phyloP scores from a whole-genome alignment of 2,888 invertebrate genomes.

The Ptychoptera contaminata region DNA sequence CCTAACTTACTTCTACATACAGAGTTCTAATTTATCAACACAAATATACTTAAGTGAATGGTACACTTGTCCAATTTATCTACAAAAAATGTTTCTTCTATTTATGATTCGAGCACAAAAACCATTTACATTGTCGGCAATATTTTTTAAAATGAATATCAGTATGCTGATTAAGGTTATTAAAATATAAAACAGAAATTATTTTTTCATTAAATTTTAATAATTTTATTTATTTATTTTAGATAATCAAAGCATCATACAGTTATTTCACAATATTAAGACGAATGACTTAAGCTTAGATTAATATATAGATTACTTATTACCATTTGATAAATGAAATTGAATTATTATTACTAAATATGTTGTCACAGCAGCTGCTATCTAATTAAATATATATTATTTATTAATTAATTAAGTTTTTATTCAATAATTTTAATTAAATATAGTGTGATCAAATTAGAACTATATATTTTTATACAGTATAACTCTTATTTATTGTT shows the following conservation, averaged over 20 bases:
- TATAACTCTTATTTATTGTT: no score
- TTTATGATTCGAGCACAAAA: conserved; percentile 4
- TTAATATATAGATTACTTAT: no score
- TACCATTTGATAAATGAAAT: background rate
- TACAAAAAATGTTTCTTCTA: conserved; percentile 1
- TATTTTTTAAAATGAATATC: background rate
- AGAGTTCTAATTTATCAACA: conserved; percentile 3
- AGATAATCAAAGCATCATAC: conserved; percentile 7
- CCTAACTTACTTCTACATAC: background rate
- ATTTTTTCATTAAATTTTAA: background rate
- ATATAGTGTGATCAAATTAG: no score
- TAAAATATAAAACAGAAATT: no score
- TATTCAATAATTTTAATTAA: no score
- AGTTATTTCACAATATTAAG: conserved; percentile 6
- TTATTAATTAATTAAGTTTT: background rate
- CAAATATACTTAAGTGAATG: conserved; percentile 4
- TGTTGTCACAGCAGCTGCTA: conserved; percentile 18
- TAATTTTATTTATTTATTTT: conserved; percentile 1
- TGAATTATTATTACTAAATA: conserved; percentile 20
- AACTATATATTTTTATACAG: no score
- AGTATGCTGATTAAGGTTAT: background rate
- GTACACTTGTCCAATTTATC: conserved; percentile 3
- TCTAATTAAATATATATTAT: conserved; percentile 11
- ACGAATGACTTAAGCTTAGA: background rate
- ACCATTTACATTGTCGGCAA: conserved; percentile 2